A percentile compares a stretch with the other conserved stretches of the same genome.
Evolutionary conservation across 2,888 invertebrate species (phyloP).

Genomic region (Ennomos fuscantarius): DNA sequence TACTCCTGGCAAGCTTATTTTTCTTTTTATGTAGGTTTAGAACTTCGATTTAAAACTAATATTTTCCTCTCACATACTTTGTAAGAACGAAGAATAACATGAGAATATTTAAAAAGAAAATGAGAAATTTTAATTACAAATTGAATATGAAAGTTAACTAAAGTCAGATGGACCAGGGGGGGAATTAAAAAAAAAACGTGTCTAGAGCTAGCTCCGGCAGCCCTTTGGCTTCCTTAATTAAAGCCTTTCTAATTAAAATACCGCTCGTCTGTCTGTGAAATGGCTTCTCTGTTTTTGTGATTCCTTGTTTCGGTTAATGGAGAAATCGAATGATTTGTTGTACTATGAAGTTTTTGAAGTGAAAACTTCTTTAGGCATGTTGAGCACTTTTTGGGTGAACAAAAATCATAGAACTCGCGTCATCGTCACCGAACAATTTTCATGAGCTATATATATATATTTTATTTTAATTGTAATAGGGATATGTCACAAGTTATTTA

Average conservation of each 20-base stretch:
- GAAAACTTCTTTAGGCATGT: too few relatives aligned
- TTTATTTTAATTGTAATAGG: too few relatives aligned
- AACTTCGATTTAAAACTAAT: conserved; percentile 13
- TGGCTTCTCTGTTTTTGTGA: conserved; percentile 25
- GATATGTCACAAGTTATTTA: too few relatives aligned
- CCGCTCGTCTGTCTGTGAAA: conserved; percentile 57
- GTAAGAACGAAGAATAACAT: conserved; percentile 6
- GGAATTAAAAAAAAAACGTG: conserved; percentile 36
- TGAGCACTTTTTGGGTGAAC: too few relatives aligned
- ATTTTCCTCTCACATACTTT: conserved; percentile 15
- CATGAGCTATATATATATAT: too few relatives aligned
- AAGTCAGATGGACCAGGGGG: conserved; percentile 34
- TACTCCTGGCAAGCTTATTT: too few relatives aligned
- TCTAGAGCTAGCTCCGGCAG: conserved; percentile 29
- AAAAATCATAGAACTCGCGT: too few relatives aligned
- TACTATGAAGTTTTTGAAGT: too few relatives aligned
- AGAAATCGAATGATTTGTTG: not conserved
- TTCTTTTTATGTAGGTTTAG: conserved; percentile 12
- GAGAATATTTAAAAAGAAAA: conserved; percentile 12
- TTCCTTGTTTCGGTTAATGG: conserved; percentile 13
- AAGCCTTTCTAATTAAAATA: conserved; percentile 80
- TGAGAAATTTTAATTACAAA: conserved; percentile 36
- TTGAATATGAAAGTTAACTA: conserved; percentile 40
- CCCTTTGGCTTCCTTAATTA: conserved; percentile 71
- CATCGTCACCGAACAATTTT: too few relatives aligned